Evolutionary conservation across 2,888 invertebrate species (phyloP), one percentile per base, ranked within the genome.

Genomic region (Ptychoptera albimana): DNA sequence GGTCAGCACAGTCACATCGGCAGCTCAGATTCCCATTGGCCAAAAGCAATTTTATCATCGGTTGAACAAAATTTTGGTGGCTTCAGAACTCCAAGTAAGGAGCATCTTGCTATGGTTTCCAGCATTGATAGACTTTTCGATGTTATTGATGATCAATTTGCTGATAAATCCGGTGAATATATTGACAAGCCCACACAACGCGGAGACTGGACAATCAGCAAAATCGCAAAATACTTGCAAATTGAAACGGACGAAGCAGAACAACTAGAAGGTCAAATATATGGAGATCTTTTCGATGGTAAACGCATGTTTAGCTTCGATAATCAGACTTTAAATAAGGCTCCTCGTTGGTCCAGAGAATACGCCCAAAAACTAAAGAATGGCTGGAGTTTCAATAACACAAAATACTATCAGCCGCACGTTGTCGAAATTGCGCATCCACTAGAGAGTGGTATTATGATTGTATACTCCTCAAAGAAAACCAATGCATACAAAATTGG

Each of bases 391-490:
- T 64, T 73, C 51, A 73, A 76, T 55, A 70, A 71, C 60, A 77
- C 74, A 37, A 79, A 75, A 59, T 63, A 78, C 10, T 57, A 68
- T 41, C 73, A 74, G 53, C 64, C 69, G 42, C 67, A 69, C 39
- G 74, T 77, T 50, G 63, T 76, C 8, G 70, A 71, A 10, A 60
- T 82, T 12, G 74, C 75, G 61, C 77, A 81, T 69, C 82, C 83
- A 3, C 71, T 79, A 11, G 75, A 74, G 46, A 72, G 72, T 52
- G 83, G 83, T 58, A 65, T 82, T 52, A 82, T 82, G 10, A 79
- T 79, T 59, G 62, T 75, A 47, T 80, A 68, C 60, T 73, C 72
- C 43, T 70, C 74, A 53, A 73, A 73, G 44, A 68, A 66, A 44
- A 79, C 80, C 9, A 65, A 69, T 10, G 58, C 77, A 13, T 50